Percentiles rank a stretch among this genome's conserved stretches.
phyloP scores from a whole-genome alignment of 1,140 invertebrate genomes.

The Solenopsis invicta region DNA sequence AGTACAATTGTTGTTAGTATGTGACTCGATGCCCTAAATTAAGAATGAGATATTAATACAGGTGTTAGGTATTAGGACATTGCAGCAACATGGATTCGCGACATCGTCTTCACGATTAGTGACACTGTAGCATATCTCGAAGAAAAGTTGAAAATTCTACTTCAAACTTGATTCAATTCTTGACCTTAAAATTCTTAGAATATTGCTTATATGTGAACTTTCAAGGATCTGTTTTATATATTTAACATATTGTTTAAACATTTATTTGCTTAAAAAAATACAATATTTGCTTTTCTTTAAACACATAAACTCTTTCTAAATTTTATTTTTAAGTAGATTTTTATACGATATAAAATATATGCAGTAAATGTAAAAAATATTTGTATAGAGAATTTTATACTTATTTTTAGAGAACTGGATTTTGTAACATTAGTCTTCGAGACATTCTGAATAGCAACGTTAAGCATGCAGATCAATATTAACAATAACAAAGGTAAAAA shows the following conservation, averaged over 20 bases:
- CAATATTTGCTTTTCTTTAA: no score
- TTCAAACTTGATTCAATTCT: not conserved
- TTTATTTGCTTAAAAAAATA: not conserved
- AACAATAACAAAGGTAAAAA: conserved; percentile 75
- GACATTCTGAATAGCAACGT: conserved; percentile 24
- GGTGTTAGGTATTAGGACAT: conserved; percentile 36
- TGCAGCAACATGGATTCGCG: conserved; percentile 36
- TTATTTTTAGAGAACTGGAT: not conserved
- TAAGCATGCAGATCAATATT: conserved; percentile 75
- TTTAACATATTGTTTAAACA: not conserved
- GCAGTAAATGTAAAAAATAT: no score
- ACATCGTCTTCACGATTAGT: conserved; percentile 3
- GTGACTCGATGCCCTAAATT: not conserved
- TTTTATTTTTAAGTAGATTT: not conserved
- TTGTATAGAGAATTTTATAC: no score
- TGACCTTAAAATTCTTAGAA: not conserved
- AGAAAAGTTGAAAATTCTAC: not conserved
- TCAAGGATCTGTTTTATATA: not conserved
- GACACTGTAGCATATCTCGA: not conserved
- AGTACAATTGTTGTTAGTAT: not conserved
- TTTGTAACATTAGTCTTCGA: not conserved
- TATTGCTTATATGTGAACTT: no score
- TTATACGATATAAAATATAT: not conserved
- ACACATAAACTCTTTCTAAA: not conserved
- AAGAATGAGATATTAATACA: conserved; percentile 36